phyloP scores from a whole-genome alignment of 2,113 vertebrate genomes.

The Oryzias celebensis region DNA sequence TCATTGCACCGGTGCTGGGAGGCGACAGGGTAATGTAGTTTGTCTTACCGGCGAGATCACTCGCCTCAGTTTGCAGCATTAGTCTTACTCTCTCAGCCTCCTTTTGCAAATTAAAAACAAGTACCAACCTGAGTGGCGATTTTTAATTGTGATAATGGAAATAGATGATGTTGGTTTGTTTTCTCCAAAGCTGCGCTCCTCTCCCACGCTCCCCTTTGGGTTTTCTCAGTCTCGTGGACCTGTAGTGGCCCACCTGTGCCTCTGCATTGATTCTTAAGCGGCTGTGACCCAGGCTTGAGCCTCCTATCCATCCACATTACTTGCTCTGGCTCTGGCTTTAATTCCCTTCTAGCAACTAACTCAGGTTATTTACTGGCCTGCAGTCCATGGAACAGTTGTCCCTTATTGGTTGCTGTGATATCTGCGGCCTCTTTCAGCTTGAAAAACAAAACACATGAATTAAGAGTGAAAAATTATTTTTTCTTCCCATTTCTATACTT shows the following conservation, averaged over 20 bases:
- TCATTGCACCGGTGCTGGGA: conserved; percentile 28
- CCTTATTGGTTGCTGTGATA: conserved; percentile 57
- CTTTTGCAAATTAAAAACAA: conserved; percentile 68
- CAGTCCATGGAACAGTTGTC: conserved; percentile 56
- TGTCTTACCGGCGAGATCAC: conserved; percentile 51
- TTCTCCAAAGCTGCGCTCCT: neutral
- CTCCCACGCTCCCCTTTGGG: conserved; percentile 30
- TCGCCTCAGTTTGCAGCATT: conserved; percentile 53
- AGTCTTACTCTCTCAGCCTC: conserved; percentile 65
- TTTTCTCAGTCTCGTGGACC: conserved; percentile 64
- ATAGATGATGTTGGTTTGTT: conserved; percentile 68
- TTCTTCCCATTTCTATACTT: neutral
- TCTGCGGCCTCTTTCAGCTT: conserved; percentile 1
- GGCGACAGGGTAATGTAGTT: conserved; percentile 47
- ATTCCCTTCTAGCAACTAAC: conserved; percentile 79
- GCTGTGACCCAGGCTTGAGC: conserved; percentile 76
- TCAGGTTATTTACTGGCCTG: conserved; percentile 76
- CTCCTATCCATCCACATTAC: conserved; percentile 84
- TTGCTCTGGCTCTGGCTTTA: conserved; percentile 72
- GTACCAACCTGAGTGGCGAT: conserved; percentile 46
- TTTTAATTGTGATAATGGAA: conserved; percentile 79
- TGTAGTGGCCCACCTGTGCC: conserved; percentile 75
- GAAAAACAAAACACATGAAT: conserved; percentile 18
- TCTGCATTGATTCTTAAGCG: conserved; percentile 77
- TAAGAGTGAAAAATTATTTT: neutral